These are phyloP conservation scores for Tromatobia lineatoria DNA, from an alignment of 2,888 invertebrate species.

Conservation along the genomic window DNA sequence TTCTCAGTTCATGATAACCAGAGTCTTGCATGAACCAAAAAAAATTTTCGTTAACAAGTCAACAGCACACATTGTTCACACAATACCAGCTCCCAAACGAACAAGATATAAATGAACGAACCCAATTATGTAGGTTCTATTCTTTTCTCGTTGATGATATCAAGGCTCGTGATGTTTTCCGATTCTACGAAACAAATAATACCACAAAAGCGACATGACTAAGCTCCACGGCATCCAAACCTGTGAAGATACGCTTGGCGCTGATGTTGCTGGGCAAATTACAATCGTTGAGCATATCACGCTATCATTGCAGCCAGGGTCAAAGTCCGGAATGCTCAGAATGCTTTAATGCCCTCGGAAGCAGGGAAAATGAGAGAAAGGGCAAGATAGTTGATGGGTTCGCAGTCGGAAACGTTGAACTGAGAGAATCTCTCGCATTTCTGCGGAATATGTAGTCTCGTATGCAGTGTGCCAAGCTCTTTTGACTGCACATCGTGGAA, in stretches of 20 bases:
- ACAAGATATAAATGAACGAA: too few relatives aligned
- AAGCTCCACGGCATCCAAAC: not conserved
- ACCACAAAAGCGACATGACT: not conserved
- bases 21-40: too few relatives aligned
- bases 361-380: not conserved
- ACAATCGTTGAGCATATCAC: not conserved
- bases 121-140: too few relatives aligned
- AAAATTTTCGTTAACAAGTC: too few relatives aligned
- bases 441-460: not conserved
- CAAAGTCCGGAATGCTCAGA: not conserved
- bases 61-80: too few relatives aligned
- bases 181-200: not conserved
- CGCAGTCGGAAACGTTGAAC: constrained; percentile 37
- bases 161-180: too few relatives aligned
- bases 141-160: too few relatives aligned
- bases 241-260: not conserved
- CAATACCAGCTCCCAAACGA: too few relatives aligned
- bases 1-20: too few relatives aligned
- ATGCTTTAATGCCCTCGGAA: not conserved
- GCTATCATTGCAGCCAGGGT: not conserved
- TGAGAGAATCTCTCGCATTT: not conserved
- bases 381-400: constrained; percentile 15
- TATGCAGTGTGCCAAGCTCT: constrained; percentile 9
- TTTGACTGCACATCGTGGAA: constrained; percentile 9
- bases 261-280: not conserved